Evolutionary conservation across 1,140 invertebrate genomes (phyloP).

Genomic region (Apolygus lucorum): DNA sequence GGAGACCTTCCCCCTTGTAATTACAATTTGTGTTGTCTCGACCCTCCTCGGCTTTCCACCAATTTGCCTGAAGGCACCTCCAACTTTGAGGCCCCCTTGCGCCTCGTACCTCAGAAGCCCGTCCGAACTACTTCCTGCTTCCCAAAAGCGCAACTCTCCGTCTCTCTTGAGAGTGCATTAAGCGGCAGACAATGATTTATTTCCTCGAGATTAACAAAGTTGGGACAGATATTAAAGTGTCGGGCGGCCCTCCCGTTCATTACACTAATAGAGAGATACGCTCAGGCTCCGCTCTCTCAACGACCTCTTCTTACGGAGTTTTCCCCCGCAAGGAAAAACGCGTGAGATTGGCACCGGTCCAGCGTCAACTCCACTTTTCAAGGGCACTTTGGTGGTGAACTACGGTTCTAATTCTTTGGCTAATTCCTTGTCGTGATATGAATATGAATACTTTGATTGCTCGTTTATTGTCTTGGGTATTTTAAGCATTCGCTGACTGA

Average conservation of each 20-base stretch:
- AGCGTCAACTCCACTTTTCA: too few relatives aligned
- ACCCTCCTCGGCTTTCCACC: neutral
- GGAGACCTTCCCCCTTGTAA: neutral
- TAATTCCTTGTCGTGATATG: too few relatives aligned
- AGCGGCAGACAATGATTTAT: slow-evolving; percentile 4
- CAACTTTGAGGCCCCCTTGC: neutral
- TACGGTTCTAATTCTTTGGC: too few relatives aligned
- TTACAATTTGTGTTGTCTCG: slow-evolving; percentile 5
- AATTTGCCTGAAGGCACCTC: slow-evolving; percentile 5
- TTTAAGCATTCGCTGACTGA: too few relatives aligned
- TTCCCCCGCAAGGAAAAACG: too few relatives aligned
- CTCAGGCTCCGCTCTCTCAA: too few relatives aligned
- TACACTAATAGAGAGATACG: slow-evolving; percentile 14
- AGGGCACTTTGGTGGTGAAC: too few relatives aligned
- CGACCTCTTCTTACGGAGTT: too few relatives aligned
- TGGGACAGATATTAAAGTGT: slow-evolving; percentile 13
- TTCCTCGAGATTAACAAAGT: slow-evolving; percentile 14
- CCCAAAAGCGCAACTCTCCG: neutral
- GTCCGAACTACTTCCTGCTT: neutral
- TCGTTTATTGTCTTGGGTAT: too few relatives aligned
- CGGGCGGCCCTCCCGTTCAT: neutral
- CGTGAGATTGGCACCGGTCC: too few relatives aligned
- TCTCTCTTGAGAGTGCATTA: neutral
- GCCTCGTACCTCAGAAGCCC: neutral
- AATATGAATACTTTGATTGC: too few relatives aligned